These are phyloP conservation scores for Perca fluviatilis DNA, from an alignment of 2,113 vertebrate species.

Conservation along the genomic window DNA sequence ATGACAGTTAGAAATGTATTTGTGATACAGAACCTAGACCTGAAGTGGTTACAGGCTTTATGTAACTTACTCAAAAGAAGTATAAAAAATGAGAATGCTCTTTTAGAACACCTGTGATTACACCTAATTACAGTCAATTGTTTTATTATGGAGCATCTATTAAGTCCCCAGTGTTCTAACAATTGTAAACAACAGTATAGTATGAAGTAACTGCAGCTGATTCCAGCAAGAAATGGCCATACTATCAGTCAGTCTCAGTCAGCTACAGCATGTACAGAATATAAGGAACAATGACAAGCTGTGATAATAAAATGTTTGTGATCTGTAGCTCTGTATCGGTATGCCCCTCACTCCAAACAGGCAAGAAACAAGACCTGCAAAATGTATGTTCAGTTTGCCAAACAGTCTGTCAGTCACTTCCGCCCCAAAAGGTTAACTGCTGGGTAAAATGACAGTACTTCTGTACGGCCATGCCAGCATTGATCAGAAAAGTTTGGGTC, in stretches of 20 bases:
- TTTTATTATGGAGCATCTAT: too few species aligned
- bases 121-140: too few species aligned
- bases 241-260: neutral
- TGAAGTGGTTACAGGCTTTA: too few species aligned
- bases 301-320: neutral
- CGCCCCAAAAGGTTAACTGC: neutral
- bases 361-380: conserved; percentile 1
- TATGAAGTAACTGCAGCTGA: neutral
- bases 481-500: conserved; percentile 21
- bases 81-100: too few species aligned
- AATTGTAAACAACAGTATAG: neutral
- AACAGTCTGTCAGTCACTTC: conserved; percentile 21
- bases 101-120: too few species aligned
- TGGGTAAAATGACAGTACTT: conserved; percentile 9
- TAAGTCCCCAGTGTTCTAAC: neutral
- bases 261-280: neutral
- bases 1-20: too few species aligned
- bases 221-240: neutral
- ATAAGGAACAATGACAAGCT: neutral
- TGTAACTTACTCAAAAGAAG: too few species aligned
- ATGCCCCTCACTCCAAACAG: conserved; percentile 7
- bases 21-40: too few species aligned
- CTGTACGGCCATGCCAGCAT: conserved; percentile 6
- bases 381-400: conserved; percentile 2
- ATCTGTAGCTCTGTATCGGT: neutral